Evolutionary conservation across 2,113 vertebrate genomes (phyloP), one percentile per base, ranked within the genome.

Genomic region (Gymnocephalus cernua): DNA sequence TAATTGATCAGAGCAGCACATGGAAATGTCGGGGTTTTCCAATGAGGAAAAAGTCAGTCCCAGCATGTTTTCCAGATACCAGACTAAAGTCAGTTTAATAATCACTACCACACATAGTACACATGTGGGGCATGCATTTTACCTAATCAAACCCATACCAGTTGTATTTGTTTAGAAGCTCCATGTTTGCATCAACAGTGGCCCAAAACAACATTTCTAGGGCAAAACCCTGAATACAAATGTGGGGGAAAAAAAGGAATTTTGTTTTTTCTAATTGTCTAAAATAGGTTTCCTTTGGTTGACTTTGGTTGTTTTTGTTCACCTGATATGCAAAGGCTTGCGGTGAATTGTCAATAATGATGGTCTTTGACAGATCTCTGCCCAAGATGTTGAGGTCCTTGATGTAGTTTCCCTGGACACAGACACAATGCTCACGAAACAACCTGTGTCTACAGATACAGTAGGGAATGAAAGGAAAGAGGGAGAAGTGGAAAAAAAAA

Each of bases 241-340:
- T n/a, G n/a, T n/a, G n/a, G n/a, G n/a, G n/a, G n/a, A n/a, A n/a
- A n/a, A n/a, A n/a, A n/a, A n/a, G n/a, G n/a, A n/a, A n/a, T n/a
- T n/a, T n/a, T n/a, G n/a, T n/a, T n/a, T n/a, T n/a, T n/a, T n/a
- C n/a, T n/a, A n/a, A n/a, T n/a, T n/a, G n/a, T n/a, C n/a, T n/a
- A n/a, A n/a, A n/a, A n/a, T n/a, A n/a, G n/a, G n/a, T n/a, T n/a
- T n/a, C n/a, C n/a, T n/a, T n/a, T n/a, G n/a, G n/a, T n/a, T n/a
- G n/a, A n/a, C n/a, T n/a, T n/a, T n/a, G n/a, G n/a, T n/a, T n/a
- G n/a, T n/a, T n/a, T n/a, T n/a, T n/a, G n/a, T n/a, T n/a, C n/a
- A 99, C 98, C 97, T 99, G 98, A 90, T 99, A 99, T 51, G 98
- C 98, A 95, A 99, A 99, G 96, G 98, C 98, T 96, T 99, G 98